phyloP scores from a whole-genome alignment of 2,797 vertebrate genomes.

The Notamacropus eugenii region DNA sequence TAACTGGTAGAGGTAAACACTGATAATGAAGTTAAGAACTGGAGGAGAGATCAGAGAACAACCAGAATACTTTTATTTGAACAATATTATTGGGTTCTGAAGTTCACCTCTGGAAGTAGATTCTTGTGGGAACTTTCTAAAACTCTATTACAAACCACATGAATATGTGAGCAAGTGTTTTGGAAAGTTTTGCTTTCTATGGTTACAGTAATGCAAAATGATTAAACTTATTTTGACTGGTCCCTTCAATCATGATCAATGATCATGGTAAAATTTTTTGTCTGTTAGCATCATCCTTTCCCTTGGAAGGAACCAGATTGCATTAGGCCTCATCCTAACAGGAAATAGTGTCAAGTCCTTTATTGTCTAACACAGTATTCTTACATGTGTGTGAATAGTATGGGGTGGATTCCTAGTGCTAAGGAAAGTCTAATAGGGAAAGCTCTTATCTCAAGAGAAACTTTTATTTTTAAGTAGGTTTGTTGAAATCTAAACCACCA shows the following conservation, averaged over 20 bases:
- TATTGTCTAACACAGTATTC: conserved; percentile 50
- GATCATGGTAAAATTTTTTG: conserved; percentile 57
- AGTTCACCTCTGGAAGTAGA: conserved; percentile 45
- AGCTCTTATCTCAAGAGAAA: neutral
- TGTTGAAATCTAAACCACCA: neutral
- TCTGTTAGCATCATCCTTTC: conserved; percentile 34
- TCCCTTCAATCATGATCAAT: conserved; percentile 61
- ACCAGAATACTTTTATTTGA: conserved; percentile 43
- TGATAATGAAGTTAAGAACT: neutral
- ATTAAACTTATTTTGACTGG: conserved; percentile 61
- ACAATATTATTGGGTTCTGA: conserved; percentile 42
- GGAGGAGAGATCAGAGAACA: conserved; percentile 47
- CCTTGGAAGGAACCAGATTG: conserved; percentile 34
- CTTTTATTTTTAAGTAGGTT: neutral
- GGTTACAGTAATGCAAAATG: conserved; percentile 49
- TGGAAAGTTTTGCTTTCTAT: conserved; percentile 52
- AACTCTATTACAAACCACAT: conserved; percentile 16
- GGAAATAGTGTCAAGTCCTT: conserved; percentile 58
- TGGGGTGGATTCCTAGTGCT: neutral
- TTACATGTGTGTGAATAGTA: neutral
- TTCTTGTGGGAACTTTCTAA: conserved; percentile 56
- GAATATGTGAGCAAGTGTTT: conserved; percentile 58
- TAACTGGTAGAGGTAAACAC: neutral
- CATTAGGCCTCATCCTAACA: conserved; percentile 37
- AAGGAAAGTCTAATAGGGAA: conserved; percentile 24